Evolutionary conservation across 2,113 vertebrate genomes (phyloP), one percentile per base, ranked within the genome.

Genomic region (Mormyrus iriodes): DNA sequence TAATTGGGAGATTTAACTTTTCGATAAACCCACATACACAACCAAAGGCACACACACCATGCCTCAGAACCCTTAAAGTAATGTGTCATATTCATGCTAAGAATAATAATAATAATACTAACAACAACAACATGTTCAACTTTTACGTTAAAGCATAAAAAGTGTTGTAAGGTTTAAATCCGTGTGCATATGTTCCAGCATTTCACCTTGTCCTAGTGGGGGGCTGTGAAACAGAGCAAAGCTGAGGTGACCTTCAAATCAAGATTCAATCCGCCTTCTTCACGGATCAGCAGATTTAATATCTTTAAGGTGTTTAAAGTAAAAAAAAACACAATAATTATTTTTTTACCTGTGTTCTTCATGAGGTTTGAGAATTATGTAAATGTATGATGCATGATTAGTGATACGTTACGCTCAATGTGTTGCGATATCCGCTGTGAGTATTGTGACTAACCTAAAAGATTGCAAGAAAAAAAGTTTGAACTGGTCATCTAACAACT

Each of bases 261-360:
- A 35, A 79, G 35, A 79, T 42, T 39, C 35, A 79, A 42, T 79
- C 73, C 73, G 35, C 13, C 61, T 69, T 79, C 73, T 42, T 79
- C 31, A 79, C 35, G 35, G 35, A 17, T 79, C 35, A 35, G 73
- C 73, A 79, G 35, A 35, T 42, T 79, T 42, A 10, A 39, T 79
- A 79, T 79, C 73, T 79, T 79, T 79, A 79, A 79, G 73, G 73
- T 79, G 35, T 79, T 79, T 35, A 39, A 79, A 79, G 35, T 79
- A 19, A 42, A 35, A 79, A 79, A 76, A 42, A 39, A 39, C 1
- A 4, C 1, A 4, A 42, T 79, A 42, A 79, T 79, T 79, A 79
- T 79, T 79, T 5, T n/a, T 79, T 79, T 79, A 35, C 73, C 35
- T 35, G 73, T 79, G 31, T 21, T 39, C 31, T 79, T 79, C 73